Percentiles rank a stretch among this genome's conserved stretches.
phyloP scores from a whole-genome alignment of 1,140 invertebrate genomes.

The Archivesica marissinica region DNA sequence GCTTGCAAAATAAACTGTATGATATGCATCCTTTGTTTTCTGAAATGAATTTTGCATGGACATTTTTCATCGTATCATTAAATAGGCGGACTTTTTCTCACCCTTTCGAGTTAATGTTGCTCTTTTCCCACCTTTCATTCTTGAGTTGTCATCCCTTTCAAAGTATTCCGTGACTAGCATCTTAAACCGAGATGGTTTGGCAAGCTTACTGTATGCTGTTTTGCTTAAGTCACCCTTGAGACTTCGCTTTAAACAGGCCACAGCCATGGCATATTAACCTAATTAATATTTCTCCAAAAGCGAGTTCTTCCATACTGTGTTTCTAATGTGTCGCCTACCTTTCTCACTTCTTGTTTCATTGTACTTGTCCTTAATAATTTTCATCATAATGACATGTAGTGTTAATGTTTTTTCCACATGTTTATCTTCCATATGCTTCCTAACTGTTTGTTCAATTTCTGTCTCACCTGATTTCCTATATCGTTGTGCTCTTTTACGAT shows the following conservation, averaged over 20 bases:
- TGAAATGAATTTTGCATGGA: not conserved
- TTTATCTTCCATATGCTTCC: not conserved
- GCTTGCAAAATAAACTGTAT: slow-evolving; percentile 1
- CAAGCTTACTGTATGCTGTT: not conserved
- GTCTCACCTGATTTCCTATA: not conserved
- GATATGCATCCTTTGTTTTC: not conserved
- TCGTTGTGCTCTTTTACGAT: not conserved
- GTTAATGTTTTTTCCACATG: no score
- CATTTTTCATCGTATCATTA: slow-evolving; percentile 10
- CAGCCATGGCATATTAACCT: not conserved
- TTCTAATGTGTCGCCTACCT: not conserved
- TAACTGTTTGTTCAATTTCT: not conserved
- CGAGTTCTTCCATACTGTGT: no score
- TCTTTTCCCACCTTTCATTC: slow-evolving; percentile 17
- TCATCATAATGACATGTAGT: no score
- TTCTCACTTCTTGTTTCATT: not conserved
- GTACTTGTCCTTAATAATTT: not conserved
- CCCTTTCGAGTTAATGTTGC: not conserved
- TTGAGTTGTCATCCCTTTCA: slow-evolving; percentile 2
- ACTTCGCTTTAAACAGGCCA: not conserved
- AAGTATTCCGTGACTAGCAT: not conserved
- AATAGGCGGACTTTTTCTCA: not conserved
- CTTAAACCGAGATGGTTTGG: not conserved
- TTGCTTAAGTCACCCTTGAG: not conserved
- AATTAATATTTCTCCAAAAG: slow-evolving; percentile 7